Percentiles rank a stretch among this genome's conserved stretches.
phyloP scores from a whole-genome alignment of 2,888 invertebrate genomes.

The Chalcis sispes region DNA sequence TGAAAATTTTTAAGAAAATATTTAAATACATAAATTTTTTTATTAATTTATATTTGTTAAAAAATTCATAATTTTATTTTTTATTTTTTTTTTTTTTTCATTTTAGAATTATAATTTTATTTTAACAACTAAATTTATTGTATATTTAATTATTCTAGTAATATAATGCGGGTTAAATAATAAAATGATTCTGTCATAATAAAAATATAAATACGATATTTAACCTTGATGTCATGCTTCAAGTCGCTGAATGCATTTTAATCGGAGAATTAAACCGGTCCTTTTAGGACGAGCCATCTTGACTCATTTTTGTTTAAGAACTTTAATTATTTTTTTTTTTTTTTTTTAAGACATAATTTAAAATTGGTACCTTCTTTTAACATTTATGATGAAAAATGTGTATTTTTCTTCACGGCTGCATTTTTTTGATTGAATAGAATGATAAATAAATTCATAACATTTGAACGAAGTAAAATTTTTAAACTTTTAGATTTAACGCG shows the following conservation, averaged over 20 bases:
- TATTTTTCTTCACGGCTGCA: neutral
- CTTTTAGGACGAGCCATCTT: constrained; percentile 2
- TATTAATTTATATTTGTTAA: too few species aligned
- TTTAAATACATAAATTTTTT: too few species aligned
- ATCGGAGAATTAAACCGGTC: constrained; percentile 38
- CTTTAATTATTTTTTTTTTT: constrained; percentile 2
- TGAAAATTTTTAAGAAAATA: too few species aligned
- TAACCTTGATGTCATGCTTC: constrained; percentile 14
- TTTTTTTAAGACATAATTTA: neutral
- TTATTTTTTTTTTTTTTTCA: neutral
- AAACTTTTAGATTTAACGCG: too few species aligned
- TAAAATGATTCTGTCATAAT: too few species aligned
- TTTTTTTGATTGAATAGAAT: neutral
- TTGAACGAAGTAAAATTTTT: too few species aligned
- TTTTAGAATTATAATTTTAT: too few species aligned
- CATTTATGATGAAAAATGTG: neutral
- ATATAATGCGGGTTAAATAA: too few species aligned
- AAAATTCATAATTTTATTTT: too few species aligned
- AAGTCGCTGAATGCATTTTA: constrained; percentile 28
- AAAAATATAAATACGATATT: neutral
- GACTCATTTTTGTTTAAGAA: neutral
- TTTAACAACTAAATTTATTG: too few species aligned
- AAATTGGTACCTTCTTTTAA: neutral
- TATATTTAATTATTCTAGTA: too few species aligned
- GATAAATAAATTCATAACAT: neutral